phyloP scores from a whole-genome alignment of 2,113 vertebrate genomes.

The Toxostoma redivivum region DNA sequence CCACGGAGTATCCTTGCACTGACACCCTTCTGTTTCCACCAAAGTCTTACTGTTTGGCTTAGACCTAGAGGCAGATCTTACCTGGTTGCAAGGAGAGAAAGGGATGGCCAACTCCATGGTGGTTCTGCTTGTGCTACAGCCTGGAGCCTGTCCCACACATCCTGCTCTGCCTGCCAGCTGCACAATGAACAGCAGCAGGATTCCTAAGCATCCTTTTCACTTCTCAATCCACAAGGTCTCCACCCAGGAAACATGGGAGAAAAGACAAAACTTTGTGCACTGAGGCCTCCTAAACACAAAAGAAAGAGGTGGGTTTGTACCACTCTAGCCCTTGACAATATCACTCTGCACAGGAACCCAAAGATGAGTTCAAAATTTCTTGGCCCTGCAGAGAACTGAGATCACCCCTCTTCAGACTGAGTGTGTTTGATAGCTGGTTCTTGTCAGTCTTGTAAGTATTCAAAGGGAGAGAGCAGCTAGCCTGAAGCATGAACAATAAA shows the following conservation, averaged over 20 bases:
- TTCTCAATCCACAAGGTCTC: not conserved
- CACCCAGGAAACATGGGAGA: not conserved
- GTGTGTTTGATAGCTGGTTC: not conserved
- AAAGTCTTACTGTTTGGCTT: not conserved
- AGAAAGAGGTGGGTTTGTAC: not conserved
- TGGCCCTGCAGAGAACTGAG: not conserved
- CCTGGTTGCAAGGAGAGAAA: not conserved
- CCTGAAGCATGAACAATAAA: not conserved
- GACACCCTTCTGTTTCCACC: not conserved
- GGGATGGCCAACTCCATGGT: not conserved
- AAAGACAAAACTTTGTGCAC: not conserved
- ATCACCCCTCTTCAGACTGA: not conserved
- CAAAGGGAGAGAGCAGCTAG: not conserved
- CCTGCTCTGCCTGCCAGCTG: not conserved
- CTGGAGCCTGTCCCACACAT: not conserved
- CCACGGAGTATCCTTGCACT: not conserved
- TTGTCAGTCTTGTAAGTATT: not conserved
- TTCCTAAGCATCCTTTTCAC: not conserved
- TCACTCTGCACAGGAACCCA: not conserved
- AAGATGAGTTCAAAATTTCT: not conserved
- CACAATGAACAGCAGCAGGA: not conserved
- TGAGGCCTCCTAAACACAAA: not conserved
- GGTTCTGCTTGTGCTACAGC: not conserved
- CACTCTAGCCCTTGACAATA: not conserved
- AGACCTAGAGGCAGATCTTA: not conserved